Base-by-base conservation (phyloP, 2,888 invertebrate species). In the Augochlorella aurata region DNA sequence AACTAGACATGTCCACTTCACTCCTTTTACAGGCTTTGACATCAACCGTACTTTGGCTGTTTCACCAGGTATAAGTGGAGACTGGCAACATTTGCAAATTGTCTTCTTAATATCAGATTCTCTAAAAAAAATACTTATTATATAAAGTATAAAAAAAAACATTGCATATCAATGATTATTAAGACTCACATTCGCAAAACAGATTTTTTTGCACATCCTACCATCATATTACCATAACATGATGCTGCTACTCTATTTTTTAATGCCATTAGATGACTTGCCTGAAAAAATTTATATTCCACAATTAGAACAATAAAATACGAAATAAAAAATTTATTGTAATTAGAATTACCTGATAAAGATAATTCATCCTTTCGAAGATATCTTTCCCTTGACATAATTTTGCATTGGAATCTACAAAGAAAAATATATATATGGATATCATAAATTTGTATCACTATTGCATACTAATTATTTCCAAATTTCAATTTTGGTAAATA, bases 361-460 rank as follows among this genome's bases (percentile, higher is more conserved):
- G 93, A 90, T 95, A 96, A 92, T 96, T 96, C 92, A 96, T 96
- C 79, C 96, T 94, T 90, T 96, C 95, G 90, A 96, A 96, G 44
- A 95, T 94, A 91, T 96, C 96, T 91, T 96, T 96, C 77, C 96
- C 96, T 89, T 95, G 95, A 80, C 96, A 95, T 92, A 95, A 95
- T 90, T 94, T 95, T 58, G 74, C 66, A n/a, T 89, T 88, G 16
- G 79, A 72, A 44, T 77, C 90, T 89, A 54, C 12, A 83, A 84
- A 54, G 21, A 77, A 47, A 10, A 58, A 16, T 38, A 68, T 18
- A 54, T 44, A 66, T 49, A 61, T 4, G 67, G 29, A 71, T 58
- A 45, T 58, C 2, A 29, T 29, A 29, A 29, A 29, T 29, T 29
- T 29, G n/a, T n/a, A n/a, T n/a, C n/a, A n/a, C n/a, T n/a, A n/a